Percentiles rank a stretch among this genome's conserved stretches.
Conservation (phyloP, 2,888 invertebrate genomes). For the Plemyria rubiginata region DNA sequence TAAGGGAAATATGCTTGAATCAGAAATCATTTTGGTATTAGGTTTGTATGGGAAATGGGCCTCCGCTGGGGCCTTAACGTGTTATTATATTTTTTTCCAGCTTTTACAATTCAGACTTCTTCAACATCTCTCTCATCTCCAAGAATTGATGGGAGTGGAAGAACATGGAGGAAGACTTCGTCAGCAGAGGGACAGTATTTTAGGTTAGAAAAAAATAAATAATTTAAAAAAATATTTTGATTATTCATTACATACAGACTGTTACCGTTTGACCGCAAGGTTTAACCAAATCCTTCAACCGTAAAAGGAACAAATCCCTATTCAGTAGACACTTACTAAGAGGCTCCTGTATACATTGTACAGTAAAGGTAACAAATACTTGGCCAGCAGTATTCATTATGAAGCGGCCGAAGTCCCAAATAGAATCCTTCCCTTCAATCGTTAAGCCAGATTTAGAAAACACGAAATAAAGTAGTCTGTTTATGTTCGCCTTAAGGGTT, state of each 20-base stretch:
- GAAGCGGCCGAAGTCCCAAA: slow-evolving; percentile 10
- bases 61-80: too few species aligned
- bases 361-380: slow-evolving; percentile 4
- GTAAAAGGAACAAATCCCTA: slow-evolving; percentile 20
- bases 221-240: too few species aligned
- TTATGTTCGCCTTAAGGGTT: slow-evolving; percentile 25
- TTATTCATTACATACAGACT: background rate
- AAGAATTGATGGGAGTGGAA: too few species aligned
- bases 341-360: slow-evolving; percentile 11
- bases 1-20: too few species aligned
- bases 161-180: too few species aligned
- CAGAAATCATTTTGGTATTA: too few species aligned
- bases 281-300: slow-evolving; percentile 14
- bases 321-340: slow-evolving; percentile 18
- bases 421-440: slow-evolving; percentile 29
- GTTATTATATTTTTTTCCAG: too few species aligned
- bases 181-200: too few species aligned
- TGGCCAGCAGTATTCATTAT: slow-evolving; percentile 29
- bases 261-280: background rate
- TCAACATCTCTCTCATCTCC: too few species aligned
- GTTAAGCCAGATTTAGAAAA: slow-evolving; percentile 33
- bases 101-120: too few species aligned
- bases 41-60: too few species aligned
- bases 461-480: slow-evolving; percentile 30
- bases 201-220: too few species aligned